phyloP scores from a whole-genome alignment of 2,888 invertebrate genomes.

The Pseudococcus longispinus region DNA sequence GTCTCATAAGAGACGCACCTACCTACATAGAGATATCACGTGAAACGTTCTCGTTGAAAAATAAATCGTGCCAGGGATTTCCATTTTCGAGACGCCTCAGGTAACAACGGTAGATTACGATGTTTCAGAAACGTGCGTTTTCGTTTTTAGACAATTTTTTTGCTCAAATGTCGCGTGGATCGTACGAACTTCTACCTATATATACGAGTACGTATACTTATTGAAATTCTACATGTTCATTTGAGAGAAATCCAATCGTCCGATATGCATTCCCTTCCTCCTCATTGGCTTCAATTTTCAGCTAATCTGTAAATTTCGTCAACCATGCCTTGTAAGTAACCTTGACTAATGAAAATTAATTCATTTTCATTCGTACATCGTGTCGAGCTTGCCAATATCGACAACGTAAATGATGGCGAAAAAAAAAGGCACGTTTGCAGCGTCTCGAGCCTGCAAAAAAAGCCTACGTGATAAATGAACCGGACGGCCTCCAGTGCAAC shows the following conservation, averaged over 20 bases:
- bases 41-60: background rate
- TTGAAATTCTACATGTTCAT: background rate
- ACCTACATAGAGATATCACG: background rate
- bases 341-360: background rate
- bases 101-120: background rate
- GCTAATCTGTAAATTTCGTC: background rate
- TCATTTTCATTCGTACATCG: background rate
- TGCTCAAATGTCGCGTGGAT: background rate
- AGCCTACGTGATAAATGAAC: conserved; percentile 5
- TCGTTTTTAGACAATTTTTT: background rate
- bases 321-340: background rate
- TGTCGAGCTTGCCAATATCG: background rate
- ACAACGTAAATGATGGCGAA: conserved; percentile 3
- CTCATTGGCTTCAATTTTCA: background rate
- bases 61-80: background rate
- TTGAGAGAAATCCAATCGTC: background rate
- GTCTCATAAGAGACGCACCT: background rate
- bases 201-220: background rate
- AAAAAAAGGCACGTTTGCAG: background rate
- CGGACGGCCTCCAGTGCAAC: background rate
- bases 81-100: background rate
- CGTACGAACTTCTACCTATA: background rate
- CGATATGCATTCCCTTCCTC: background rate
- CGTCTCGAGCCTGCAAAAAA: background rate
- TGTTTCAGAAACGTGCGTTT: background rate